Conservation (phyloP, 2,797 vertebrate genomes). For the Scolopax bukidnonensis region DNA sequence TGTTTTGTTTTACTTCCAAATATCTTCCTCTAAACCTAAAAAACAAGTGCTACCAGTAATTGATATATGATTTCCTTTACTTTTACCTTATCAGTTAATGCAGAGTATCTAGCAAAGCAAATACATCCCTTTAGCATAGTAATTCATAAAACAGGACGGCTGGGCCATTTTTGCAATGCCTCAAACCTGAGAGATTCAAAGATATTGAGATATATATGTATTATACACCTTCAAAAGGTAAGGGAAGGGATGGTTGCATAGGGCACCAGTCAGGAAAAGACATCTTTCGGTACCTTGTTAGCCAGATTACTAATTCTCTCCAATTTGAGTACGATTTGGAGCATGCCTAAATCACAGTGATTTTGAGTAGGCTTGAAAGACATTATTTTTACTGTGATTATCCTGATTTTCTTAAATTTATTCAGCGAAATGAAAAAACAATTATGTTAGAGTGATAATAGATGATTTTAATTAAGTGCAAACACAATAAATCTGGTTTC, state of each 20-base stretch:
- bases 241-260: background rate
- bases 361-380: background rate
- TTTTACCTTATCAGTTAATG: background rate
- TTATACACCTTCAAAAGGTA: background rate
- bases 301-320: background rate
- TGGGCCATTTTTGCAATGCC: background rate
- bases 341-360: background rate
- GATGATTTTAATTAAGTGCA: background rate
- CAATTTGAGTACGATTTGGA: background rate
- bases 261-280: background rate
- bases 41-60: background rate
- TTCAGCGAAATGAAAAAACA: background rate
- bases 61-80: background rate
- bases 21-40: background rate
- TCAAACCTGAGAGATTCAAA: background rate
- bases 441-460: background rate
- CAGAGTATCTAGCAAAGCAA: background rate
- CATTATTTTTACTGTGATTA: background rate
- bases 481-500: background rate
- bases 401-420: background rate
- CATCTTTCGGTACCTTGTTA: background rate
- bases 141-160: background rate
- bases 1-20: background rate
- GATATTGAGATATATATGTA: too few species aligned
- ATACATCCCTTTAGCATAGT: background rate